Percentiles rank a stretch among this genome's conserved stretches.
These are phyloP conservation scores for Stegodyphus mimosarum DNA, from an alignment of 1,140 invertebrate genomes.

Conservation along the genomic window DNA sequence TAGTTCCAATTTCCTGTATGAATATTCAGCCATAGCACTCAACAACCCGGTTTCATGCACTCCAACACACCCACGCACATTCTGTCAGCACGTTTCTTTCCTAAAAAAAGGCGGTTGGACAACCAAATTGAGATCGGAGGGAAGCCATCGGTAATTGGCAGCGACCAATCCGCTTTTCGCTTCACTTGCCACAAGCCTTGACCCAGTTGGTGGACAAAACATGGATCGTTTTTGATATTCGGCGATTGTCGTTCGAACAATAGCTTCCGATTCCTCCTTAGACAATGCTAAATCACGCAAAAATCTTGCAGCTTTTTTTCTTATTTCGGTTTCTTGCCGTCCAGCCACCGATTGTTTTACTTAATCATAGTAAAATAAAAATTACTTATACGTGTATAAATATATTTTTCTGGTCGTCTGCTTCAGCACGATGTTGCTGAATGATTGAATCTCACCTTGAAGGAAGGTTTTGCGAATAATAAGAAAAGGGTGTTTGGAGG, in stretches of 20 bases:
- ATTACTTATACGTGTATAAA: too few species aligned
- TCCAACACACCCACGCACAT: neutral
- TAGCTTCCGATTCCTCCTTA: neutral
- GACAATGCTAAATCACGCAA: neutral
- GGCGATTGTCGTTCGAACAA: conserved; percentile 24
- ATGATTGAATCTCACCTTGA: too few species aligned
- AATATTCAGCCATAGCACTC: neutral
- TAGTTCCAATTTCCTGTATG: too few species aligned
- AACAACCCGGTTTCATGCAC: neutral
- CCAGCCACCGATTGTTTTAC: neutral
- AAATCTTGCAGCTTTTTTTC: neutral
- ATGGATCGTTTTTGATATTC: conserved; percentile 13
- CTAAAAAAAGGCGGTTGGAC: neutral
- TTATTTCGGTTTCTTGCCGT: neutral
- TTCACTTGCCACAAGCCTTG: conserved; percentile 34
- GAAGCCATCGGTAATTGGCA: neutral
- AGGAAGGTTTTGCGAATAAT: too few species aligned
- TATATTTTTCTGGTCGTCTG: too few species aligned
- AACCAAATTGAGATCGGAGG: neutral
- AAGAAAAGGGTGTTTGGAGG: too few species aligned
- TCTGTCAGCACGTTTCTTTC: neutral
- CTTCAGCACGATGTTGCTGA: too few species aligned
- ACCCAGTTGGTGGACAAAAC: conserved; percentile 26
- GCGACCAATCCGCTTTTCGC: conserved; percentile 1
- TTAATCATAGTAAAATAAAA: too few species aligned